A percentile compares a stretch with the other conserved stretches of the same genome.
phyloP scores from a whole-genome alignment of 2,113 vertebrate species.

The Gulo gulo region DNA sequence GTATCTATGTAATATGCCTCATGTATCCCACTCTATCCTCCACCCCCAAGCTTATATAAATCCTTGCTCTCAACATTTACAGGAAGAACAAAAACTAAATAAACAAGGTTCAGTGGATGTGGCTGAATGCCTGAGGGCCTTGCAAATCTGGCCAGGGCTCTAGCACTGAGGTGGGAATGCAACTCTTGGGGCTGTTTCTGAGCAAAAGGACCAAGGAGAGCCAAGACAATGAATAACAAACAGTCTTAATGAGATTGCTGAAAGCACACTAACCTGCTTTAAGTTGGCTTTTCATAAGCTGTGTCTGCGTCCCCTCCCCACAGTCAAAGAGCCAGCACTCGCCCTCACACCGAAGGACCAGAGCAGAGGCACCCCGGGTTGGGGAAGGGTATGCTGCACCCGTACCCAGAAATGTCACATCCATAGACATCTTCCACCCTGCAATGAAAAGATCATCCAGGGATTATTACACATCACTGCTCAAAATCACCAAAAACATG shows the following conservation, averaged over 20 bases:
- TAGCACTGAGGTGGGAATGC: background rate
- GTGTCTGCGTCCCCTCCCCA: constrained; percentile 95
- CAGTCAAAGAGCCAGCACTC: constrained; percentile 97
- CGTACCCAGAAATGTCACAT: constrained; percentile 94
- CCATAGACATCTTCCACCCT: constrained; percentile 88
- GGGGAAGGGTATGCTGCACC: constrained; percentile 92
- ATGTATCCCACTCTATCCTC: background rate
- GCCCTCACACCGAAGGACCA: constrained; percentile 90
- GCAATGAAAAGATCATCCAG: background rate
- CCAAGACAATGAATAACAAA: background rate
- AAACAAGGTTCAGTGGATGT: background rate
- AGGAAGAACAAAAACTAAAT: constrained; percentile 17
- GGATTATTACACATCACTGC: background rate
- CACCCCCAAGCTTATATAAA: background rate
- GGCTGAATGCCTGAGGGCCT: background rate
- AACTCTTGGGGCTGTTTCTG: background rate
- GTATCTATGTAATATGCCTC: background rate
- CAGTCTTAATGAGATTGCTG: background rate
- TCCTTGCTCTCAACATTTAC: background rate
- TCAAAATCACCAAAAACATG: background rate
- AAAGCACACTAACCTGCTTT: constrained; percentile 84
- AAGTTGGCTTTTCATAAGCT: constrained; percentile 93
- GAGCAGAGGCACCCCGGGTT: constrained; percentile 88
- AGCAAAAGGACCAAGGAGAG: background rate
- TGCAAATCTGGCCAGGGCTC: background rate